phyloP scores from a whole-genome alignment of 2,113 vertebrate species.

The Erythrocercus mccallii region DNA sequence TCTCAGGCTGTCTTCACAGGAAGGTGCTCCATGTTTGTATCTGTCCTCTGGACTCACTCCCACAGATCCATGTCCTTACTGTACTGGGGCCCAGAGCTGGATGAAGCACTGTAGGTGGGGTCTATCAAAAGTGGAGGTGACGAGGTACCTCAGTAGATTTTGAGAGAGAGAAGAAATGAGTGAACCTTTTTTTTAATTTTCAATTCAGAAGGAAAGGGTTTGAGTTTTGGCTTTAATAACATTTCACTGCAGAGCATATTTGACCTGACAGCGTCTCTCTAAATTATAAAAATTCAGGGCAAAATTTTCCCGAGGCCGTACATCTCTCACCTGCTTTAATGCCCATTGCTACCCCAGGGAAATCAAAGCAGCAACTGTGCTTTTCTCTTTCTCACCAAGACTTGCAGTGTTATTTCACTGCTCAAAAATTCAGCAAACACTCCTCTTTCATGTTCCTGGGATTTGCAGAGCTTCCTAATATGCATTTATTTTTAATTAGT shows the following conservation, averaged over 20 bases:
- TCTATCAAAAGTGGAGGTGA: background rate
- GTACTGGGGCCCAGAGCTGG: background rate
- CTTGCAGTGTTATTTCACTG: background rate
- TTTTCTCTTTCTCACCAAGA: background rate
- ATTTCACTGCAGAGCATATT: background rate
- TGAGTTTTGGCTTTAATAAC: background rate
- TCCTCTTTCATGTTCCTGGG: background rate
- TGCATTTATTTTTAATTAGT: background rate
- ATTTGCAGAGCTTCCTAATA: background rate
- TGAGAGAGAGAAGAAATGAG: background rate
- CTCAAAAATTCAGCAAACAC: background rate
- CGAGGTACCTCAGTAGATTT: background rate
- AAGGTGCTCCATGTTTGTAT: background rate
- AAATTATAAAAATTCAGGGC: background rate
- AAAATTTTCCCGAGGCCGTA: background rate
- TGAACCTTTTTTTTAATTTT: background rate
- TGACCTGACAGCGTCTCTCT: background rate
- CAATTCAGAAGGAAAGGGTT: background rate
- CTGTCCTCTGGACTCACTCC: background rate
- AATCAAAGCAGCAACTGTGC: background rate
- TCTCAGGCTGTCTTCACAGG: background rate
- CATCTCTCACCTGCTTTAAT: constrained; percentile 8
- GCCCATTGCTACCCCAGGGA: background rate
- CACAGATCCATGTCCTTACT: accelerated
- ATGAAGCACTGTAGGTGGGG: background rate